These are phyloP conservation scores for Dasysyrphus tricinctus DNA, from an alignment of 2,888 invertebrate species.

Conservation along the genomic window DNA sequence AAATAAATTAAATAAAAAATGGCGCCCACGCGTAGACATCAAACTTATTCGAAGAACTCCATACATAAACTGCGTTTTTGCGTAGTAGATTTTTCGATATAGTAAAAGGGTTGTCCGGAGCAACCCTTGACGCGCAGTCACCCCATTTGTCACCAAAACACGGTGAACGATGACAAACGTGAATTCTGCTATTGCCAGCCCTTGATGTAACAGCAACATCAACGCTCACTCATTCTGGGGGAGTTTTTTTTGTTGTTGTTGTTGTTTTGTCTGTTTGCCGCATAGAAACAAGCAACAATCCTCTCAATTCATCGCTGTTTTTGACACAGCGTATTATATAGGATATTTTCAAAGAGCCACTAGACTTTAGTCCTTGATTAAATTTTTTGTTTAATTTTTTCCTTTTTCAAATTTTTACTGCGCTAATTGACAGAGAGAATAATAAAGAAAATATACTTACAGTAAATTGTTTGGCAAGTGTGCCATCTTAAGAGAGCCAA, in stretches of 20 bases:
- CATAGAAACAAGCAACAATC: constrained; percentile 55
- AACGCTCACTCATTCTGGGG: neutral
- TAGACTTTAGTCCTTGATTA: constrained; percentile 32
- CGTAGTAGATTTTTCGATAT: neutral
- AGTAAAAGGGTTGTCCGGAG: constrained; percentile 12
- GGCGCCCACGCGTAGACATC: constrained; percentile 13
- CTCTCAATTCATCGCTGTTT: neutral
- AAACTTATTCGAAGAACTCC: neutral
- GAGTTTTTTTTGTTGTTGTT: constrained; percentile 16
- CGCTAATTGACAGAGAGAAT: constrained; percentile 15
- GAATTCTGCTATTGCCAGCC: constrained; percentile 25
- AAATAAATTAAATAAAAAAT: constrained; percentile 36
- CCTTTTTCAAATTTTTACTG: neutral
- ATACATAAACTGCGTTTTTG: neutral
- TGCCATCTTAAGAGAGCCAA: constrained; percentile 19
- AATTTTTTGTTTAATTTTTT: constrained; percentile 36
- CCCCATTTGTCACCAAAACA: constrained; percentile 41
- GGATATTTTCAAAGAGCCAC: constrained; percentile 50
- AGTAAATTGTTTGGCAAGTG: constrained; percentile 27
- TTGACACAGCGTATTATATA: constrained; percentile 40
- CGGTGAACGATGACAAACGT: constrained; percentile 13
- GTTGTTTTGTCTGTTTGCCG: neutral
- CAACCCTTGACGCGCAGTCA: constrained; percentile 25
- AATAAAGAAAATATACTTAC: constrained; percentile 2
- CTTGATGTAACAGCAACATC: constrained; percentile 5